Evolutionary conservation across 1,140 invertebrate species (phyloP), one percentile per base, ranked within the genome.

Genomic region (Physella acuta): DNA sequence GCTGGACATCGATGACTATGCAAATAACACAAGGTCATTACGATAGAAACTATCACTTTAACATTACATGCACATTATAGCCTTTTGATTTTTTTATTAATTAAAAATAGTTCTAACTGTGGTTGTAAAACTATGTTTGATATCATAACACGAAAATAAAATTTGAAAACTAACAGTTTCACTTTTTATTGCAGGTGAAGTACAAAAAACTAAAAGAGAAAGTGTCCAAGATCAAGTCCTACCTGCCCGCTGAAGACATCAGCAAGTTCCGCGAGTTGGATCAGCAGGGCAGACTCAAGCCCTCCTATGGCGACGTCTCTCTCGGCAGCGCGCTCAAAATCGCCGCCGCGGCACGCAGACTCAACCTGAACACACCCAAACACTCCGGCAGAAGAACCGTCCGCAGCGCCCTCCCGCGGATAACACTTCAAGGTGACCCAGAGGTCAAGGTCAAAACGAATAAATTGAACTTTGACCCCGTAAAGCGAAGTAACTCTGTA

Each of bases 281-380:
- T 52, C 56, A 72, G 14, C 71, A 78, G 36, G 78, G 79, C 5
- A 78, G 79, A 70, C 61, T 82, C 14, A 75, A 73, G 59, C 67
- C 75, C 1, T 49, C 66, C 5, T 64, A 65, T n/a, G 73, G 67
- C 0, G 61, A 73, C 0, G 73, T 78, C 14, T 78, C 74, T 59
- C 60, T 78, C 11, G 76, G 75, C 14, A 77, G 76, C 63, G 76
- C 81, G 11, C 53, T 80, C 52, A 83, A 83, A 69, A 82, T 83
- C 30, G 79, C 81, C 3, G 76, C 76, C 3, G 79, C 80, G 2
- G 71, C 77, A 20, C 70, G 73, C 28, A 67, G 79, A 58, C 68
- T 82, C 0, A 80, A 81, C 53, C 68, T 76, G 72, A 39, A 33
- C 63, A 58, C 1, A 16, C 20, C 24, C 34, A 53, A 28, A 20